phyloP scores from a whole-genome alignment of 2,113 vertebrate genomes.

The Hucho hucho region DNA sequence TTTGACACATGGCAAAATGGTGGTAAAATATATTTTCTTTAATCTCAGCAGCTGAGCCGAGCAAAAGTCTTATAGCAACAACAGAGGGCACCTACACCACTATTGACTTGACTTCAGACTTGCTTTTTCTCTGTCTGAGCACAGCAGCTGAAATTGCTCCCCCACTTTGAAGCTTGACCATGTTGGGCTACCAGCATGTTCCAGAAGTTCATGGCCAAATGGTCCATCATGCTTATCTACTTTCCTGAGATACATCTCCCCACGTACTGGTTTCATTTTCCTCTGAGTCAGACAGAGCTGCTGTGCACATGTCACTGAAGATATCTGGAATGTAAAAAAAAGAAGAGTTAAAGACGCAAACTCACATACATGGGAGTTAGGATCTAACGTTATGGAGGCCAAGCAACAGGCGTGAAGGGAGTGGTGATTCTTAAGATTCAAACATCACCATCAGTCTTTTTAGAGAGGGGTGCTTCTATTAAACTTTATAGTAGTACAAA shows the following conservation, averaged over 20 bases:
- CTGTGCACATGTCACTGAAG: slow-evolving; percentile 78
- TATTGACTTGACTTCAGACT: background rate
- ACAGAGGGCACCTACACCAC: slow-evolving; percentile 29
- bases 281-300: slow-evolving; percentile 72
- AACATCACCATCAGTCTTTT: slow-evolving; percentile 24
- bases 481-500: slow-evolving; percentile 30
- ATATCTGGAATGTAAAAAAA: slow-evolving; percentile 70
- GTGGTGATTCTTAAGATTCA: background rate
- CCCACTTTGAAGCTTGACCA: slow-evolving; percentile 12
- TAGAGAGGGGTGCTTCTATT: slow-evolving; percentile 21
- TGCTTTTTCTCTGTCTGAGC: slow-evolving; percentile 1
- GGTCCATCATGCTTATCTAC: slow-evolving; percentile 64
- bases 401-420: slow-evolving; percentile 14
- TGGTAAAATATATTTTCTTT: background rate
- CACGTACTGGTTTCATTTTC: slow-evolving; percentile 67
- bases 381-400: slow-evolving; percentile 1
- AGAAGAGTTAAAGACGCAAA: slow-evolving; percentile 25
- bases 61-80: slow-evolving; percentile 42
- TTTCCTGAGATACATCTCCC: slow-evolving; percentile 70
- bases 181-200: slow-evolving; percentile 20
- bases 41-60: slow-evolving; percentile 6
- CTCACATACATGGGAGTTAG: background rate
- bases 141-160: slow-evolving; percentile 21
- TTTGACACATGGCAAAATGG: background rate
- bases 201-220: slow-evolving; percentile 4